phyloP scores from a whole-genome alignment of 2,113 vertebrate species.

The Dasyprocta punctata region DNA sequence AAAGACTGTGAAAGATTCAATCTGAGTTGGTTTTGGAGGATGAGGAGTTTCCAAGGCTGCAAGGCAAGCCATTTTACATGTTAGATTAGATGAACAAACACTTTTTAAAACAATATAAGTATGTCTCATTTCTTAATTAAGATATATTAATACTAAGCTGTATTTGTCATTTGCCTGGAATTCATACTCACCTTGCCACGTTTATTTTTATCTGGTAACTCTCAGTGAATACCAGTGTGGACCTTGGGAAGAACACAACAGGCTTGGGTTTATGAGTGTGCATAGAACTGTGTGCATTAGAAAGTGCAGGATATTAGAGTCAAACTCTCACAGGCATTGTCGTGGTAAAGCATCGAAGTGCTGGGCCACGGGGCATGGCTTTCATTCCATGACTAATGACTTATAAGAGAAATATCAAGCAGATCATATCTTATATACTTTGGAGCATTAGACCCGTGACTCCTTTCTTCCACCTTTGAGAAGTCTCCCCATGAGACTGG shows the following conservation, averaged over 20 bases:
- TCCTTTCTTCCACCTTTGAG: background rate
- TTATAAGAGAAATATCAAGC: background rate
- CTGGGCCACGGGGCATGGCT: background rate
- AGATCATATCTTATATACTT: background rate
- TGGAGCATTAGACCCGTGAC: background rate
- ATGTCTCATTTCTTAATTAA: background rate
- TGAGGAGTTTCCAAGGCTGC: background rate
- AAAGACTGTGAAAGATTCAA: background rate
- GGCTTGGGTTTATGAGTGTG: background rate
- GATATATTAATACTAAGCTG: background rate
- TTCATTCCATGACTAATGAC: background rate
- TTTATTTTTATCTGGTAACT: background rate
- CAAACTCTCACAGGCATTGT: background rate
- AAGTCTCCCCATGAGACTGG: fast-evolving
- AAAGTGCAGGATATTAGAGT: background rate
- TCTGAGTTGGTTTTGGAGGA: background rate
- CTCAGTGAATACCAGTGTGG: too few relatives aligned
- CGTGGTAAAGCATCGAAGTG: background rate
- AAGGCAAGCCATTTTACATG: background rate
- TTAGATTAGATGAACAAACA: background rate
- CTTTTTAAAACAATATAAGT: background rate
- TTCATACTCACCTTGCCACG: background rate
- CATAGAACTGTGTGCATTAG: background rate
- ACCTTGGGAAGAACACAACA: background rate
- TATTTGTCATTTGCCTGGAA: background rate